Base-by-base conservation (phyloP, 2,113 vertebrate genomes). In the Sylvicapra grimmia region DNA sequence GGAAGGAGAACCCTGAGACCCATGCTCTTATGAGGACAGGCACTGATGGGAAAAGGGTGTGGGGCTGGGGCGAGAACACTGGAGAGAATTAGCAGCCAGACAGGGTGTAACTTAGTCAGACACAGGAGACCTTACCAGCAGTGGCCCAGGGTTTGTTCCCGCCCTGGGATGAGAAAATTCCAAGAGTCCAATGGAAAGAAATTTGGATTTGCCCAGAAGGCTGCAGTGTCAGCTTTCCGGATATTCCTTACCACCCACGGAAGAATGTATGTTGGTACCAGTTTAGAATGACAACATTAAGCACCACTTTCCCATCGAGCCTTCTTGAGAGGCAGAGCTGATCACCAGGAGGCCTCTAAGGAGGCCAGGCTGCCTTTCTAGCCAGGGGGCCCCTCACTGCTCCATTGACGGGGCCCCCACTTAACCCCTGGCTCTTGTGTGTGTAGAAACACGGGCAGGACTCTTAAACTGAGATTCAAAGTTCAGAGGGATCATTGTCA, bases 141-240 rank as follows among this genome's bases (percentile, higher is more conserved):
- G 89, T 56, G 84, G 89, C 92, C n/a, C 72, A 51, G 65, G 93
- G 54, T 94, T 86, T 56, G 95, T 97, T 96, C 90, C 89, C 14
- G 0, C 88, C 93, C 92, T 84, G 63, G 79, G 79, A 84, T 97
- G 95, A 97, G 97, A 94, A 96, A 95, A 97, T 98, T 94, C 97
- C 89, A 93, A 27, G 49, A 90, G 59, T 86, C 53, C 51, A 54
- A 18, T 33, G 87, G 97, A 97, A 93, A 98, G 89, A 90, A 87
- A 91, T 63, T 89, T 93, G 47, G 53, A 91, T 95, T 92, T 94
- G 29, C 88, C 33, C 29, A 80, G 92, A 97, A 95, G 96, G 77
- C 86, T 86, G 61, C 83, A 47, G 33, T 21, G 23, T 96, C 90
- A 97, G 94, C 89, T 86, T 82, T 85, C 21, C 4, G 47, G 86